These are phyloP conservation scores for Manacus vitellinus DNA, from an alignment of 2,113 vertebrate genomes.

Conservation along the genomic window DNA sequence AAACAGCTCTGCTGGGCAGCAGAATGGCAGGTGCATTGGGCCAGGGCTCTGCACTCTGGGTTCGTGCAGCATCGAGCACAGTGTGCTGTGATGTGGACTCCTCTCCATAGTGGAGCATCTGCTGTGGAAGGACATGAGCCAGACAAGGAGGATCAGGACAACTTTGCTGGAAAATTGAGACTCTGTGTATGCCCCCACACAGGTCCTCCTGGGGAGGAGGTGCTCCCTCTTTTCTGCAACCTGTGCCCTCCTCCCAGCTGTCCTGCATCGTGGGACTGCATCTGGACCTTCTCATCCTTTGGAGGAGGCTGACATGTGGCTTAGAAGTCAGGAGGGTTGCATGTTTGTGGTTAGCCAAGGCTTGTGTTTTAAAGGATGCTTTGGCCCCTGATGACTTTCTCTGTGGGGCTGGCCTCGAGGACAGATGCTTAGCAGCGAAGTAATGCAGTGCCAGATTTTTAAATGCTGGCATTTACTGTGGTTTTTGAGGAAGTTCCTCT, in stretches of 20 bases:
- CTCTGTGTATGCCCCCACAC: neutral
- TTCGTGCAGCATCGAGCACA: neutral
- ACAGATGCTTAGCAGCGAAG: constrained; percentile 9
- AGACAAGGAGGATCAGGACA: neutral
- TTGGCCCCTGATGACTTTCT: constrained; percentile 25
- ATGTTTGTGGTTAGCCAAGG: constrained; percentile 46
- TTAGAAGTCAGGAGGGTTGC: neutral
- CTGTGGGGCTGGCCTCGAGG: neutral
- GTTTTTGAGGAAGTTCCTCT: neutral
- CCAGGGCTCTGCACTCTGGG: neutral
- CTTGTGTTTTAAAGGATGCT: constrained; percentile 33
- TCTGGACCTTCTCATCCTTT: neutral
- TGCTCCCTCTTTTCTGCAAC: neutral
- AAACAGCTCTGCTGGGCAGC: neutral
- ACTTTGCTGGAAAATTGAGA: neutral
- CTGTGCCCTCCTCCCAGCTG: neutral
- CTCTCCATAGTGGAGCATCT: neutral
- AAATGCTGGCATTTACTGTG: neutral
- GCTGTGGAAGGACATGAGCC: neutral
- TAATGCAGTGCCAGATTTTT: neutral
- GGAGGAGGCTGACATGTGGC: neutral
- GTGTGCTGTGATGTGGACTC: neutral
- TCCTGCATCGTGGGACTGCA: neutral
- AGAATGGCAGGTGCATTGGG: neutral
- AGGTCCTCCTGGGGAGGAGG: neutral